phyloP scores from a whole-genome alignment of 2,888 invertebrate species.

The Sicus ferrugineus region DNA sequence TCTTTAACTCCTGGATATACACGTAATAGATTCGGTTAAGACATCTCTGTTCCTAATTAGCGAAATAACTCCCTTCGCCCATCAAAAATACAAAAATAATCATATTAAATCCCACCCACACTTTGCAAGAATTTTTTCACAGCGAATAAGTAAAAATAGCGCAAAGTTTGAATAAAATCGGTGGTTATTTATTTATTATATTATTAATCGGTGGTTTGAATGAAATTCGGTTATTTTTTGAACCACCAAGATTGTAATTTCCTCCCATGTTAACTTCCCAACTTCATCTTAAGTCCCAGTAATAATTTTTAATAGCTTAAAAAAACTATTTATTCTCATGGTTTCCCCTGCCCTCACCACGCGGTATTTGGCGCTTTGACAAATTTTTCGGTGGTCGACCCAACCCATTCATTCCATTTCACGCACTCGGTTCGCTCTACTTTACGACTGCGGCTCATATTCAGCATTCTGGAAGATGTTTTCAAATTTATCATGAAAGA shows the following conservation, averaged over 20 bases:
- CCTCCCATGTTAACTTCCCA: not conserved
- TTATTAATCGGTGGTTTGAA: too few species aligned
- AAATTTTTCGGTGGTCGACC: not conserved
- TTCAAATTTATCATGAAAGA: slow-evolving; percentile 28
- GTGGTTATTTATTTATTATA: not conserved
- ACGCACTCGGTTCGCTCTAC: not conserved
- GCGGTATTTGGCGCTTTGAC: not conserved
- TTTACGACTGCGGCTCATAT: not conserved
- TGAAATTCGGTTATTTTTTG: not conserved
- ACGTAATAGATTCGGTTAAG: too few species aligned
- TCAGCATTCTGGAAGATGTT: slow-evolving; percentile 10
- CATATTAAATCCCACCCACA: too few species aligned
- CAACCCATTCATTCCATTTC: too few species aligned
- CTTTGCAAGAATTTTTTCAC: too few species aligned
- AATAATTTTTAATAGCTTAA: slow-evolving; percentile 5
- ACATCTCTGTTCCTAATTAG: too few species aligned
- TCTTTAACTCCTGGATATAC: too few species aligned
- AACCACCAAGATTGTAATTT: not conserved
- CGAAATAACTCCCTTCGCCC: too few species aligned
- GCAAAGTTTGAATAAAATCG: too few species aligned
- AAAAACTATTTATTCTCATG: not conserved
- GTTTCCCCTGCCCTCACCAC: not conserved
- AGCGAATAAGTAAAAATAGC: too few species aligned
- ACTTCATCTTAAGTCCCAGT: not conserved
- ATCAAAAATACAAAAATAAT: too few species aligned